phyloP scores from a whole-genome alignment of 2,113 vertebrate genomes.

The Pterocles gutturalis region DNA sequence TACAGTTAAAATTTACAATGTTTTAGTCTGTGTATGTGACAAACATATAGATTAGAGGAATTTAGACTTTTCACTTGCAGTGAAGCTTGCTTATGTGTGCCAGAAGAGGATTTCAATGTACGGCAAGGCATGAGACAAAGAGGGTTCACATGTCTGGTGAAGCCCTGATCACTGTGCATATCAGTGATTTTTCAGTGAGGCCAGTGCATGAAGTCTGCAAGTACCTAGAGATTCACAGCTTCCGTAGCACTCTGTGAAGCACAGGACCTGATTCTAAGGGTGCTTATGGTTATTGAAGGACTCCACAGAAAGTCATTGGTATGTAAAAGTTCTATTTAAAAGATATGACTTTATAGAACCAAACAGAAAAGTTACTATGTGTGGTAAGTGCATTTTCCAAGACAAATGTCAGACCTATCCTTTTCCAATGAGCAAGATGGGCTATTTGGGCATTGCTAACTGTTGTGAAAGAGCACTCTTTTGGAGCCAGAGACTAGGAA shows the following conservation, averaged over 20 bases:
- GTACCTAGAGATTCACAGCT: background rate
- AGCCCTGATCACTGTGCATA: too few species aligned
- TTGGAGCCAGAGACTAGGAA: background rate
- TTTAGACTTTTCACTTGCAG: background rate
- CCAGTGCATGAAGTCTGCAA: background rate
- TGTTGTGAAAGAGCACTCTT: background rate
- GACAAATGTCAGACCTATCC: background rate
- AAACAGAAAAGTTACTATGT: background rate
- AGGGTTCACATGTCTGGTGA: rapidly evolving
- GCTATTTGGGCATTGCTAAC: background rate
- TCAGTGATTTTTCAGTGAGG: background rate
- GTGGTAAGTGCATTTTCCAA: background rate
- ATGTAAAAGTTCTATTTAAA: background rate
- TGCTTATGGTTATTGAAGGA: background rate
- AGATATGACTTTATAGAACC: background rate
- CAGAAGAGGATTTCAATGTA: background rate
- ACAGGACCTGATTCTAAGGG: background rate
- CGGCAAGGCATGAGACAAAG: background rate
- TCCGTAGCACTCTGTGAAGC: background rate
- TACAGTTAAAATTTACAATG: background rate
- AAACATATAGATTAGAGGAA: background rate
- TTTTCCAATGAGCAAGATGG: background rate
- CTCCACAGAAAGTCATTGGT: background rate
- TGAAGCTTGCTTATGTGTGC: background rate
- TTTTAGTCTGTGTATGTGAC: background rate